Conservation (phyloP, 1,140 invertebrate genomes). For the Halesus radiatus region DNA sequence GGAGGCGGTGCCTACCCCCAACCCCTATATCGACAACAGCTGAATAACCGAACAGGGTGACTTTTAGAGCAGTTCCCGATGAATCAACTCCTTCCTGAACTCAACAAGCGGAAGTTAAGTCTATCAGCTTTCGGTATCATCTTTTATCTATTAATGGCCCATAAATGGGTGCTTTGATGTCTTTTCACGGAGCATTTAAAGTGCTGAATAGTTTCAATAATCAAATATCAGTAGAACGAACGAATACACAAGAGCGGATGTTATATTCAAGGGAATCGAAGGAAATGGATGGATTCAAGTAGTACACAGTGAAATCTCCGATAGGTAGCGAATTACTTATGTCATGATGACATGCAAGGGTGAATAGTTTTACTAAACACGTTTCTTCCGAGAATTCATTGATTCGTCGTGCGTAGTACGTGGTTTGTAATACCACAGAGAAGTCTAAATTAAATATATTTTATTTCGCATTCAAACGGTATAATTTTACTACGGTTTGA, state of each 20-base stretch:
- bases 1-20: neutral
- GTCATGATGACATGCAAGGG: no score
- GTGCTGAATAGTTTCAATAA: conserved; percentile 31
- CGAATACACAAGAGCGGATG: neutral
- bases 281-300: no score
- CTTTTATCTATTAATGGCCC: conserved; percentile 28
- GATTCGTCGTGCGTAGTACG: no score
- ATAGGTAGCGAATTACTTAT: no score
- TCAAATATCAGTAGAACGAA: conserved; percentile 19
- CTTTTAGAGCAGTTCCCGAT: neutral
- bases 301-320: no score
- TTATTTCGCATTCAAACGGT: no score
- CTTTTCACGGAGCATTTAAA: conserved; percentile 11
- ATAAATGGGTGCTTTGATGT: conserved; percentile 16
- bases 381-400: no score
- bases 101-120: conserved; percentile 37
- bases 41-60: conserved; percentile 10
- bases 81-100: neutral
- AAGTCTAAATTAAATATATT: no score
- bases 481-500: neutral
- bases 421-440: no score
- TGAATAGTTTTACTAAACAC: no score
- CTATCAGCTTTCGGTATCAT: conserved; percentile 20
- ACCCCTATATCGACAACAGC: conserved; percentile 1
- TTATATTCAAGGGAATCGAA: neutral